These are phyloP conservation scores for Taphrorychus bicolor DNA, from an alignment of 2,888 invertebrate species.

Conservation along the genomic window DNA sequence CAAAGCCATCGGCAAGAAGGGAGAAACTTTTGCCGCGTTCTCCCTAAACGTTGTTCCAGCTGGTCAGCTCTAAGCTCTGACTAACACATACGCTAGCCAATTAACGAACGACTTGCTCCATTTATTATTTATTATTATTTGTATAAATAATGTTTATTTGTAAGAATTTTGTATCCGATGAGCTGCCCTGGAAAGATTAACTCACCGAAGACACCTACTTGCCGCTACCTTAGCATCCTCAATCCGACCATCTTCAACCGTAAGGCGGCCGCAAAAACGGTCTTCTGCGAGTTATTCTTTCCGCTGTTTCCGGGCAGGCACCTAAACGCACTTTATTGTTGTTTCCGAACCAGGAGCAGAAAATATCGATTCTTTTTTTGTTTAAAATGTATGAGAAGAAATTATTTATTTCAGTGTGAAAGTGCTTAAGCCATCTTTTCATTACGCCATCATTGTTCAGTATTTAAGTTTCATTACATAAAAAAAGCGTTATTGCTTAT, in stretches of 20 bases:
- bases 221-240: constrained; percentile 50
- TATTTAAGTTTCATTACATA: constrained; percentile 51
- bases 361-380: constrained; percentile 47
- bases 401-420: constrained; percentile 58
- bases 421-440: constrained; percentile 58
- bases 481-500: constrained; percentile 51
- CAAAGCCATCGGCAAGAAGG: constrained; percentile 84
- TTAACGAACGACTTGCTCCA: constrained; percentile 59
- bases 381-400: constrained; percentile 55
- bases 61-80: constrained; percentile 61
- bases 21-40: constrained; percentile 84
- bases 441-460: constrained; percentile 56
- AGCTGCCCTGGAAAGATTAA: constrained; percentile 37
- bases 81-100: constrained; percentile 37
- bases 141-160: constrained; percentile 49
- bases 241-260: constrained; percentile 50
- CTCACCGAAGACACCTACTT: constrained; percentile 23
- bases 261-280: constrained; percentile 33
- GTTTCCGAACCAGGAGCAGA: constrained; percentile 50
- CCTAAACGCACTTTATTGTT: constrained; percentile 19
- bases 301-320: constrained; percentile 5
- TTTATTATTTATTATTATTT: constrained; percentile 46
- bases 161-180: constrained; percentile 51
- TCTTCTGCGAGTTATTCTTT: constrained; percentile 11
- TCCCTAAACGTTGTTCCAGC: constrained; percentile 78